Conservation (phyloP, 1,140 invertebrate genomes). For the Drosophila littoralis region DNA sequence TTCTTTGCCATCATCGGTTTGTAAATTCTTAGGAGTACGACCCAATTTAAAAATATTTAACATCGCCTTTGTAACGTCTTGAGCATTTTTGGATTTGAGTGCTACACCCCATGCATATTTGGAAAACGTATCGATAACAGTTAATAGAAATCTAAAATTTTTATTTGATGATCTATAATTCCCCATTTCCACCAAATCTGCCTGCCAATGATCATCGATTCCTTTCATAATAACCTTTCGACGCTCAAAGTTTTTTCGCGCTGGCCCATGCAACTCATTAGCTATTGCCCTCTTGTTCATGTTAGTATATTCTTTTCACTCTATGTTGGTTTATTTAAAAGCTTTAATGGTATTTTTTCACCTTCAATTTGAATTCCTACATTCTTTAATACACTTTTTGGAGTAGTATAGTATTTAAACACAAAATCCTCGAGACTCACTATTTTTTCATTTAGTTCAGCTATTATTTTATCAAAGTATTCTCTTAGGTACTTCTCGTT, state of each 20-base stretch:
- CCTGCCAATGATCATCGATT: neutral
- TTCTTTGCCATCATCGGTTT: slow-evolving; percentile 69
- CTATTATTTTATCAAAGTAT: too few relatives aligned
- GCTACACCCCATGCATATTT: slow-evolving; percentile 1
- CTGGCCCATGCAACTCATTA: too few relatives aligned
- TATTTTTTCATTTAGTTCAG: too few relatives aligned
- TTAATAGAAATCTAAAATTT: slow-evolving; percentile 4
- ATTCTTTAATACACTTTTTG: neutral
- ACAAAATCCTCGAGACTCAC: neutral
- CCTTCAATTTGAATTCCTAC: neutral
- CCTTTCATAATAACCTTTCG: neutral
- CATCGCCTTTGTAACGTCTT: slow-evolving; percentile 52
- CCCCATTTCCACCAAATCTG: slow-evolving; percentile 5
- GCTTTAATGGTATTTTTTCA: neutral
- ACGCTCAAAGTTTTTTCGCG: too few relatives aligned
- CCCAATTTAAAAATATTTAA: slow-evolving; percentile 18
- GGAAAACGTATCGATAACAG: slow-evolving; percentile 6
- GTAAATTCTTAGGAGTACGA: slow-evolving; percentile 72
- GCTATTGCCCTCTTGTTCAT: too few relatives aligned
- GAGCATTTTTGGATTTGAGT: neutral
- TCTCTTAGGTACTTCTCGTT: too few relatives aligned
- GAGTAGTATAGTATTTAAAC: neutral
- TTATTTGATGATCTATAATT: slow-evolving; percentile 5
- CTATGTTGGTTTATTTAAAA: too few relatives aligned
- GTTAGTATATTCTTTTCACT: too few relatives aligned